A percentile compares a stretch with the other conserved stretches of the same genome.
These are phyloP conservation scores for Dasyornis broadbenti DNA, from an alignment of 2,113 vertebrate genomes.

Conservation along the genomic window DNA sequence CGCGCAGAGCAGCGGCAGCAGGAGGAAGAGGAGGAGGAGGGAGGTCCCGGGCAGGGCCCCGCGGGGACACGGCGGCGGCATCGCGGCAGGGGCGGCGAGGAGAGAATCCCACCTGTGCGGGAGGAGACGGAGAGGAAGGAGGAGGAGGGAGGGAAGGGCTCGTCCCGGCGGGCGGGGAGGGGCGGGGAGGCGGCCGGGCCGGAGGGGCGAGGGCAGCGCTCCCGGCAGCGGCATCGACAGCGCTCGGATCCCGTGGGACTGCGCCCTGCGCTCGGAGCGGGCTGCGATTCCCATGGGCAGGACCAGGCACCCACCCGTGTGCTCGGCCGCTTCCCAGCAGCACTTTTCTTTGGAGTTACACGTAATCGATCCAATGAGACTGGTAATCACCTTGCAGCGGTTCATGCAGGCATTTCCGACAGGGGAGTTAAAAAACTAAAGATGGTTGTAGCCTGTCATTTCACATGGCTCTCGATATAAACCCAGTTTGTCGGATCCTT, in stretches of 20 bases:
- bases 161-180: not conserved
- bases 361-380: rapidly evolving
- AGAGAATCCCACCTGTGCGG: not conserved
- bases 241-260: not conserved
- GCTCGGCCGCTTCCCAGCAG: not conserved
- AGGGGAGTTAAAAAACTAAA: not conserved
- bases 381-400: not conserved
- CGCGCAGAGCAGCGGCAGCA: conserved; percentile 58
- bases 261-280: not conserved
- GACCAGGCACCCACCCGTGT: rapidly evolving
- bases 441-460: not conserved
- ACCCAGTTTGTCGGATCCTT: not conserved
- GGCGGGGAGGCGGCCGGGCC: not conserved
- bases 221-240: not conserved
- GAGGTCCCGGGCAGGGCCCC: not conserved
- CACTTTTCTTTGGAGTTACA: not conserved
- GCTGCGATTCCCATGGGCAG: rapidly evolving
- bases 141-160: not conserved
- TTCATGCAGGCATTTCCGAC: not conserved
- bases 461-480: not conserved
- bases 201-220: not conserved
- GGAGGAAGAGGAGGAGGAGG: conserved; percentile 10
- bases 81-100: not conserved
- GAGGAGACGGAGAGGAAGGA: not conserved
- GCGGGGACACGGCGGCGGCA: not conserved